phyloP scores from a whole-genome alignment of 2,888 invertebrate genomes.

The Magallana nippona region DNA sequence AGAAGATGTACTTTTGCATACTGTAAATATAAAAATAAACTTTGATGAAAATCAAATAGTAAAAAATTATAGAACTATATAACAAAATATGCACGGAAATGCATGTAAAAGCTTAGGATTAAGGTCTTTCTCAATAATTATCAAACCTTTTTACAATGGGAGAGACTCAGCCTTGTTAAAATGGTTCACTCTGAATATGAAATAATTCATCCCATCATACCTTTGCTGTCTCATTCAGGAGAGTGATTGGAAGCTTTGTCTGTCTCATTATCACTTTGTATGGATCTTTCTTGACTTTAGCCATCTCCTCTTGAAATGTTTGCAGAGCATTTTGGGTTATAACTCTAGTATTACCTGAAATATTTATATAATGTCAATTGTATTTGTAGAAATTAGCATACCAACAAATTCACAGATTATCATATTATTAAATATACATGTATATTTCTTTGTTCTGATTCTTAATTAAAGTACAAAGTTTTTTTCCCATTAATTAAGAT shows the following conservation, averaged over 20 bases:
- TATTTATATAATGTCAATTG: not conserved
- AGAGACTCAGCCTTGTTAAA: no score
- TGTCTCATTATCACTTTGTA: constrained; percentile 99
- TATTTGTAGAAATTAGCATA: no score
- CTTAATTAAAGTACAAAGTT: not conserved
- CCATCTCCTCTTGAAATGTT: constrained; percentile 91
- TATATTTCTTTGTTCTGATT: not conserved
- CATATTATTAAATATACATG: no score
- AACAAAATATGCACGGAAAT: no score
- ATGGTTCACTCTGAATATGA: no score
- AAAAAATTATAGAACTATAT: no score
- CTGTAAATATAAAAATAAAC: constrained; percentile 79
- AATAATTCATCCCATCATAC: constrained; percentile 62
- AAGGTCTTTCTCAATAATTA: no score
- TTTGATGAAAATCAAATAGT: no score
- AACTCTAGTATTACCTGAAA: constrained; percentile 91
- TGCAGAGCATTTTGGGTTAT: constrained; percentile 89
- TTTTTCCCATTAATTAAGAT: not conserved
- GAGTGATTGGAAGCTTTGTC: constrained; percentile 94
- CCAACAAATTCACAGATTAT: no score
- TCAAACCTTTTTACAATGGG: no score
- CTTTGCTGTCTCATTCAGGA: constrained; percentile 91
- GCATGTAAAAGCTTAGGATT: no score
- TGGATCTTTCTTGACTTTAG: constrained; percentile 95
- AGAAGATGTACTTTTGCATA: constrained; percentile 94